These are phyloP conservation scores for Odocoileus virginianus DNA, from an alignment of 2,113 vertebrate species.

Conservation along the genomic window DNA sequence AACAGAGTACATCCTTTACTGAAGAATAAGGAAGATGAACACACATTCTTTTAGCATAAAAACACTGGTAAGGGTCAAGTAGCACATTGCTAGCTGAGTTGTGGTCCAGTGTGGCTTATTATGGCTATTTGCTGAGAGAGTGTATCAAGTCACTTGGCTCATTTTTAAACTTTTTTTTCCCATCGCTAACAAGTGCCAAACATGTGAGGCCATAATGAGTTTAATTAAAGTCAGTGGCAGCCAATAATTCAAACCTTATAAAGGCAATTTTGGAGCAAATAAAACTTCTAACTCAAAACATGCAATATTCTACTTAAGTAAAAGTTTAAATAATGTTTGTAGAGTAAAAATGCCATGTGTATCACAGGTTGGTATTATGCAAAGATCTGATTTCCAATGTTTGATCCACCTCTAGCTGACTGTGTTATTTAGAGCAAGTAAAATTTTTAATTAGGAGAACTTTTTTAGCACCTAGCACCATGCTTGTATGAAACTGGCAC, in stretches of 20 bases:
- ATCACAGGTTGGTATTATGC: not conserved
- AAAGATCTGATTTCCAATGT: not conserved
- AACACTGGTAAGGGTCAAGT: conserved; percentile 48
- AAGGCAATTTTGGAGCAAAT: conserved; percentile 56
- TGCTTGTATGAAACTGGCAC: not conserved
- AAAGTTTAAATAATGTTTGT: conserved; percentile 14
- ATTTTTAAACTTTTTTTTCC: conserved; percentile 61
- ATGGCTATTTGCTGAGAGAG: conserved; percentile 56
- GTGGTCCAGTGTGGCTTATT: conserved; percentile 56
- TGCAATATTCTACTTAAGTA: conserved; percentile 18
- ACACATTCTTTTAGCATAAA: conserved; percentile 58
- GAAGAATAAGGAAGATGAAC: conserved; percentile 72
- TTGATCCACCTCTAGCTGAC: not conserved
- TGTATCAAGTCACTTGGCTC: conserved; percentile 49
- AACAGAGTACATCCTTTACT: conserved; percentile 71
- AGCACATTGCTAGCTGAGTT: conserved; percentile 52
- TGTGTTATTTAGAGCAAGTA: not conserved
- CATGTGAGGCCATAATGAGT: conserved; percentile 58
- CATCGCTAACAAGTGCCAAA: conserved; percentile 49
- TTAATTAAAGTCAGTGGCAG: conserved; percentile 69
- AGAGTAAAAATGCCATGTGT: conserved; percentile 33
- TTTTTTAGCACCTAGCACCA: not conserved
- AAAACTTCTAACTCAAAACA: conserved; percentile 56
- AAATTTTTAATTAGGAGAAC: conserved; percentile 6
- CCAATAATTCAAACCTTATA: conserved; percentile 57